phyloP scores from a whole-genome alignment of 2,797 vertebrate species.

The Spheniscus humboldti region DNA sequence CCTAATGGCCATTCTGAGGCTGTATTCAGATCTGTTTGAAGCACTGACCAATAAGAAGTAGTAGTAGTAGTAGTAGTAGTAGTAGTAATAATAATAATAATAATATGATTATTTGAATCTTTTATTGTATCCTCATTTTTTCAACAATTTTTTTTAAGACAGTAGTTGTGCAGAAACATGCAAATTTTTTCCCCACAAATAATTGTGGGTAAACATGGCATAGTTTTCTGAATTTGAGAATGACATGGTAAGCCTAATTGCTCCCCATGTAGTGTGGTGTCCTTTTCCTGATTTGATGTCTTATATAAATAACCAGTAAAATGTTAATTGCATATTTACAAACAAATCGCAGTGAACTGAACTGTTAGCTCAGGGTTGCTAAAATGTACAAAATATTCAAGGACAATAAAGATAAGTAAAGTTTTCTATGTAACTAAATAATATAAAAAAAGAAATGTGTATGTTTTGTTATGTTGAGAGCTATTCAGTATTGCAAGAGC shows the following conservation, averaged over 20 bases:
- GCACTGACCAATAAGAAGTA: not conserved
- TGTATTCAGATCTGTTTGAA: not conserved
- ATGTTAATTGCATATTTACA: not conserved
- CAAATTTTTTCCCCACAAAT: accelerated
- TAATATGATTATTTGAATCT: not conserved
- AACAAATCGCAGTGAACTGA: not conserved
- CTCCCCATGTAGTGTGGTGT: not conserved
- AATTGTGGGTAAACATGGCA: not conserved
- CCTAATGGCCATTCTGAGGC: not conserved
- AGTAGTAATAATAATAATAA: not conserved
- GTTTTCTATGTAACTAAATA: not conserved
- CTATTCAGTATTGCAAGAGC: not conserved
- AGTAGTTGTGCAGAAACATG: not conserved
- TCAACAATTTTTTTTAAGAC: not conserved
- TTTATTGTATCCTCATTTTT: not conserved
- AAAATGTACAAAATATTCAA: not conserved
- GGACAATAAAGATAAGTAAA: not conserved
- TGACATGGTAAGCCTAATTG: not conserved
- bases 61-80: not conserved
- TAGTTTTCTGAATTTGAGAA: not conserved
- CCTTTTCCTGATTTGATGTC: not conserved
- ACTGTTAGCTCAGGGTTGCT: not conserved
- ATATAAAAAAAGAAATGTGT: not conserved
- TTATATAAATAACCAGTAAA: not conserved
- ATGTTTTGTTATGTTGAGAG: not conserved